Evolutionary conservation across 2,888 invertebrate genomes (phyloP).

Genomic region (Drosophila basisetae): DNA sequence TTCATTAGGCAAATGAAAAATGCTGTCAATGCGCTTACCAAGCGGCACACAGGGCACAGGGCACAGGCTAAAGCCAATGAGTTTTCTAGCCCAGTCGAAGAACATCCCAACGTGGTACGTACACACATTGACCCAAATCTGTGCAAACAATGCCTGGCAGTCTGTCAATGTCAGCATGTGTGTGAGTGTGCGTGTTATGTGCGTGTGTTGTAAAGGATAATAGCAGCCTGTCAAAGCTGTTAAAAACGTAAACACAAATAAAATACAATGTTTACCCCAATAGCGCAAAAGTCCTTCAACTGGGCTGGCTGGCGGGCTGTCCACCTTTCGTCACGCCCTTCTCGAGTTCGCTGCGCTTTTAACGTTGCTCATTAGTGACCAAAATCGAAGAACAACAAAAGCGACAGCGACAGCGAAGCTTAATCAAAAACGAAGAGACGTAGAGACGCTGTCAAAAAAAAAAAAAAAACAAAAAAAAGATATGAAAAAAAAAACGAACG

Average conservation of each 20-base stretch:
- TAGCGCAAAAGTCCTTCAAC: slow-evolving; percentile 22
- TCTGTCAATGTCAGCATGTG: slow-evolving; percentile 44
- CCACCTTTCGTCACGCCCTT: slow-evolving; percentile 70
- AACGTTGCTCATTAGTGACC: slow-evolving; percentile 74
- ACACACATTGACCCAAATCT: slow-evolving; percentile 75
- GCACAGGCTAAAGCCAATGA: slow-evolving; percentile 29
- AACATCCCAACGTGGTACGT: not conserved
- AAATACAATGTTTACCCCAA: slow-evolving; percentile 69
- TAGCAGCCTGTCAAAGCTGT: slow-evolving; percentile 71
- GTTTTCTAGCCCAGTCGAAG: slow-evolving; percentile 26
- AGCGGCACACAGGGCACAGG: slow-evolving; percentile 5
- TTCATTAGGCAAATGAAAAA: slow-evolving; percentile 84
- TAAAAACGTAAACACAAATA: slow-evolving; percentile 79
- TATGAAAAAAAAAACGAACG: slow-evolving; percentile 28
- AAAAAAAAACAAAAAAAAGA: slow-evolving; percentile 33
- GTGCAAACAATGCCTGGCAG: slow-evolving; percentile 59
- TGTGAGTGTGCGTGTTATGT: slow-evolving; percentile 10
- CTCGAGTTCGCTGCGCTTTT: slow-evolving; percentile 70
- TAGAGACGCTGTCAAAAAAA: slow-evolving; percentile 55
- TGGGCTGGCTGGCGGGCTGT: slow-evolving; percentile 7
- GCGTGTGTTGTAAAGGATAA: slow-evolving; percentile 54
- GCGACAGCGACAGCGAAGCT: slow-evolving; percentile 46
- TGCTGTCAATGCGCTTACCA: slow-evolving; percentile 70
- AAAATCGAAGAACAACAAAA: slow-evolving; percentile 72
- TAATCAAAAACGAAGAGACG: slow-evolving; percentile 69